Base-by-base conservation (phyloP, 2,888 invertebrate species). In the Cynaeus angustus region DNA sequence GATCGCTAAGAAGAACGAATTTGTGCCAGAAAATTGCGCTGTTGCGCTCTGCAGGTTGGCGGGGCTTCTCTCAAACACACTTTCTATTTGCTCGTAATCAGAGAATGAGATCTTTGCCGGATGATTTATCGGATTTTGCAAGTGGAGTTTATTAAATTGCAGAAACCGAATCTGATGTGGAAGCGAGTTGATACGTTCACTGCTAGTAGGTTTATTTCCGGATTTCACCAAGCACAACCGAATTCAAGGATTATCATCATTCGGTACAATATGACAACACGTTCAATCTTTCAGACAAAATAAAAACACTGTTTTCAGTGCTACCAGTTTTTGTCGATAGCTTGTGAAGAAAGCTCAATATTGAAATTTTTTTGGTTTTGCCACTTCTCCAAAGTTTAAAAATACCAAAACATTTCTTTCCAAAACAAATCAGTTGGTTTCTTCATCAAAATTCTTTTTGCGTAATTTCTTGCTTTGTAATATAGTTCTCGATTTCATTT, bases 1-100 rank as follows among this genome's bases (percentile, higher is more conserved):
- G 50, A 61, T 61, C 61, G 48, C 12, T 41, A 14, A 12, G 16
- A 33, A 33, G 16, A 16, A 53, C 37, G 37, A 43, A 41, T 56
- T 56, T 56, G 56, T 56, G 56, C 55, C 21, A 41, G 41, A 56
- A 26, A 37, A 53, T 37, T 53, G 33, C 37, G 33, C 13, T 8
- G 41, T 28, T 52, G 13, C n/a, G 12, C n/a, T 28, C 7, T 8
- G 16, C 46, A 9, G 9, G 46, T 46, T 46, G 12, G 16, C 16
- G 16, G 14, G 16, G 46, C 16, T 53, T 43, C 16, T 46, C 33
- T 7, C 48, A 50, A 61, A 48, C 52, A 41, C 12, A 62, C 50
- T 62, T 59, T 59, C 59, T 59, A 59, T 56, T 38, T 56, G 41
- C 55, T 30, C 26, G 16, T 12, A 50, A 50, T 50, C 48, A 6